Percentiles rank a stretch among this genome's conserved stretches.
phyloP scores from a whole-genome alignment of 2,797 vertebrate species.

The Smutsia temminckii region DNA sequence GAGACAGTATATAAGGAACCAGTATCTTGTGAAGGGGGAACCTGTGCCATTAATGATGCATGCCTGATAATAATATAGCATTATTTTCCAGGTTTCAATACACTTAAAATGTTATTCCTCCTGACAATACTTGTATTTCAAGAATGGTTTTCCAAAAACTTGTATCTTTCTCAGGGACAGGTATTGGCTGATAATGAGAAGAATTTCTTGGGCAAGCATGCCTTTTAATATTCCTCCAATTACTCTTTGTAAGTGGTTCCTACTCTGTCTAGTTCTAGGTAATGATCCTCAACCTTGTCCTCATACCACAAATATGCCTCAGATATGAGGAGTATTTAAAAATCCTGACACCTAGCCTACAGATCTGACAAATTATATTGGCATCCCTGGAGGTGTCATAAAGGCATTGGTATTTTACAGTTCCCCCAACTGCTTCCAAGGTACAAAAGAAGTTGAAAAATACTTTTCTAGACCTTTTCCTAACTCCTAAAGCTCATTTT shows the following conservation, averaged over 20 bases:
- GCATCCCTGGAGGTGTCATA: neutral
- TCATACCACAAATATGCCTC: neutral
- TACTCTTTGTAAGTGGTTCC: neutral
- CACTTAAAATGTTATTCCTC: neutral
- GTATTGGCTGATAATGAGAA: neutral
- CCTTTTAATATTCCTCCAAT: neutral
- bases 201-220: neutral
- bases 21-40: neutral
- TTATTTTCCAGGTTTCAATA: neutral
- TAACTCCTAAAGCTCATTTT: neutral
- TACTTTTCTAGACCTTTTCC: neutral
- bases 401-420: neutral
- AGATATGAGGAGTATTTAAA: neutral
- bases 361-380: neutral
- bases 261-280: neutral
- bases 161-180: neutral
- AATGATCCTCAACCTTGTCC: neutral
- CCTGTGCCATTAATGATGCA: neutral
- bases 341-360: neutral
- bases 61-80: neutral
- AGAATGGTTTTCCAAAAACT: neutral
- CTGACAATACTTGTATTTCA: neutral
- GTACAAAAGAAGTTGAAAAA: neutral
- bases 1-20: neutral
- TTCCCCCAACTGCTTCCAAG: neutral